These are phyloP conservation scores for Cygnus buccinator DNA, from an alignment of 2,113 vertebrate species.

Conservation along the genomic window DNA sequence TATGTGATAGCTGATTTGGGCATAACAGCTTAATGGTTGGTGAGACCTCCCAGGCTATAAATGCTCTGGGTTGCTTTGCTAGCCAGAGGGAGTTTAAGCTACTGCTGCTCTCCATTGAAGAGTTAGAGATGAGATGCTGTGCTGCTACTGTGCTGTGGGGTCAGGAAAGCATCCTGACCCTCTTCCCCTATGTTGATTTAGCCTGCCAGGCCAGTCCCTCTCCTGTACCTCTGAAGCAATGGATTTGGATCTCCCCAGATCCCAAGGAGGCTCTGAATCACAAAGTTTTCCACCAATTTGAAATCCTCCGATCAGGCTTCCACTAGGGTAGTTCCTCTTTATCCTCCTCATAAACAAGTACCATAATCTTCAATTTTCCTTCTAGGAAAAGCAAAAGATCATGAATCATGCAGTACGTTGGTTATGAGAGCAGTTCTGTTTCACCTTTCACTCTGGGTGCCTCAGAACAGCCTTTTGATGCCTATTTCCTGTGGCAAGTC, in stretches of 20 bases:
- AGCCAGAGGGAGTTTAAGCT: background rate
- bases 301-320: background rate
- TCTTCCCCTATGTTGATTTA: background rate
- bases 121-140: background rate
- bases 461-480: slow-evolving; percentile 52
- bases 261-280: background rate
- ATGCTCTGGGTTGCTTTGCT: background rate
- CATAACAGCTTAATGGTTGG: background rate
- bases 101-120: background rate
- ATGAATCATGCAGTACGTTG: background rate
- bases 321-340: background rate
- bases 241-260: background rate
- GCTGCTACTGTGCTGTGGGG: background rate
- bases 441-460: slow-evolving; percentile 3
- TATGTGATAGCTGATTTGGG: fast-evolving
- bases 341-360: background rate
- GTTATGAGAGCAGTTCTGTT: slow-evolving; percentile 11
- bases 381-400: slow-evolving; percentile 54
- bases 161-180: background rate
- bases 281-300: background rate
- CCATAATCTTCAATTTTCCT: slow-evolving; percentile 36
- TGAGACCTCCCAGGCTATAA: background rate
- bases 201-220: background rate
- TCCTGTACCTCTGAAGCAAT: background rate
- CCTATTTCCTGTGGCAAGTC: slow-evolving; percentile 49